phyloP scores from a whole-genome alignment of 2,888 invertebrate genomes.

The Tipula helvola region DNA sequence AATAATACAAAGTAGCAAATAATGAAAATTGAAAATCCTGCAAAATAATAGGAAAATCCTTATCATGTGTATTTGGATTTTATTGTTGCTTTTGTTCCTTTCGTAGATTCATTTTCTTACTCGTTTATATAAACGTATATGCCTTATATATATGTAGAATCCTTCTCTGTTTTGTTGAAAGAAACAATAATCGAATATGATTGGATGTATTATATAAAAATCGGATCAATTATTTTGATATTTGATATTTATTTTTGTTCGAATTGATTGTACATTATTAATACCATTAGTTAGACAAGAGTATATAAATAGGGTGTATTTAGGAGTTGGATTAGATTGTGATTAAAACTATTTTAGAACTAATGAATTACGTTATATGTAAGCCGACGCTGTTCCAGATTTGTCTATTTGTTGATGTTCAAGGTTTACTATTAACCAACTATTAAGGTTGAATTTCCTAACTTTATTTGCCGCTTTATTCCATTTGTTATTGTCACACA shows the following conservation, averaged over 20 bases:
- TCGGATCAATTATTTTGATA: not conserved
- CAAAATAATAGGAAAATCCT: not conserved
- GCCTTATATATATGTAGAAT: not conserved
- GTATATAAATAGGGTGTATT: not conserved
- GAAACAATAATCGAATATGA: not conserved
- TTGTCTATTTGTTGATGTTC: no score
- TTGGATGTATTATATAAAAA: not conserved
- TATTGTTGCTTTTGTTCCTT: not conserved
- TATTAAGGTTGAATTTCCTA: no score
- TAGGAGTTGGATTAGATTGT: not conserved
- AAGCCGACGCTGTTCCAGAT: no score
- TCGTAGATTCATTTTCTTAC: not conserved
- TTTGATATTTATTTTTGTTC: not conserved
- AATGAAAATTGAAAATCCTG: no score
- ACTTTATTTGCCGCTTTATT: no score
- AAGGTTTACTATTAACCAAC: no score
- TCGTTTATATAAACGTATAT: not conserved
- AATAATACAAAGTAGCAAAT: no score
- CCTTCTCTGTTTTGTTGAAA: not conserved
- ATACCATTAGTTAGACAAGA: not conserved
- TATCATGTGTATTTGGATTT: not conserved
- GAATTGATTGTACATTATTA: not conserved
- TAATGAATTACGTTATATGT: no score
- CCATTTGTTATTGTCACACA: no score
- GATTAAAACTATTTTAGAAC: no score